A percentile compares a stretch with the other conserved stretches of the same genome.
Conservation (phyloP, 2,888 invertebrate species). For the Eudasyphora cyanicolor region DNA sequence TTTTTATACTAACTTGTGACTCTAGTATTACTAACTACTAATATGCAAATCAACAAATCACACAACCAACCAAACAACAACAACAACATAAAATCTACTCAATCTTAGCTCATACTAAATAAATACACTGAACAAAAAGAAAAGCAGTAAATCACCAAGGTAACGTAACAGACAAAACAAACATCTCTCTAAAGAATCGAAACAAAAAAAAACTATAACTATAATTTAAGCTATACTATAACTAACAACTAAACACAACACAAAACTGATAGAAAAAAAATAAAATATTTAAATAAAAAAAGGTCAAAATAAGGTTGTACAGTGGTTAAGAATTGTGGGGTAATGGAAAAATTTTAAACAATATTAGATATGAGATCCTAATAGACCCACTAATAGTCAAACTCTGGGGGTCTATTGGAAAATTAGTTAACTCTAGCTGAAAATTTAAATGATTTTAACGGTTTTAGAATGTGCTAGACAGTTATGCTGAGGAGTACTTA, state of each 20-base stretch:
- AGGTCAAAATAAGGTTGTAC: not conserved
- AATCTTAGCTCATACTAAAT: constrained; percentile 52
- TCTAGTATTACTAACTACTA: too few species aligned
- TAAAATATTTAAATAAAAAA: constrained; percentile 23
- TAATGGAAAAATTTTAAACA: too few species aligned
- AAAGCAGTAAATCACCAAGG: not conserved
- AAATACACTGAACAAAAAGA: constrained; percentile 21
- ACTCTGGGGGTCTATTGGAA: too few species aligned
- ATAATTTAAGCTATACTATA: constrained; percentile 21
- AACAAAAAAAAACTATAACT: too few species aligned
- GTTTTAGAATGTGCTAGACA: too few species aligned
- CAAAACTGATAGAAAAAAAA: constrained; percentile 34
- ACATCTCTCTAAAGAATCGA: constrained; percentile 40
- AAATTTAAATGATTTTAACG: too few species aligned
- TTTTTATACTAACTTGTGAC: constrained; percentile 58
- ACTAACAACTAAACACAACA: not conserved
- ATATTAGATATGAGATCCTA: too few species aligned
- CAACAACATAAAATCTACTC: constrained; percentile 46
- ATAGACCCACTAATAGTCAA: too few species aligned
- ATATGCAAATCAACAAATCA: constrained; percentile 21
- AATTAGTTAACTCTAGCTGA: too few species aligned
- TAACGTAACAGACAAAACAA: not conserved
- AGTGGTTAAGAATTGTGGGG: too few species aligned
- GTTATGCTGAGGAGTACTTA: too few species aligned
- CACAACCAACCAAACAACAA: constrained; percentile 34